Evolutionary conservation across 2,888 invertebrate species (phyloP).

Genomic region (Drepana falcataria): DNA sequence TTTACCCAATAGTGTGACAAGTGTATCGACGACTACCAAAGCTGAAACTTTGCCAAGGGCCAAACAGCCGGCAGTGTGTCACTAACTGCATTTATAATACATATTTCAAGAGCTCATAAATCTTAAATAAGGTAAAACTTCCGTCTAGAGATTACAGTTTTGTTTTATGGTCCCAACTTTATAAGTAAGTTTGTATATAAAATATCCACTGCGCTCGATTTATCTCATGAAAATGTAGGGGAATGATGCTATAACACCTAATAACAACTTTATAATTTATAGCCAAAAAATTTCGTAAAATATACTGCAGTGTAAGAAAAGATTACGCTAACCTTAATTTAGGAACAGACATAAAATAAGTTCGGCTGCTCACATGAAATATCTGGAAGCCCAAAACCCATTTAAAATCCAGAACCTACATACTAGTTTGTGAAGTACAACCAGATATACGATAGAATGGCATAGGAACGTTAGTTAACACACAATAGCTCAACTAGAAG

Average conservation of each 20-base stretch:
- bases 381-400: neutral
- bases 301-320: neutral
- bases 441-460: too few species aligned
- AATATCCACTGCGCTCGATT: neutral
- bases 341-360: neutral
- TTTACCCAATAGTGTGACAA: neutral
- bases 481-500: slow-evolving; percentile 9
- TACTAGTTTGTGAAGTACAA: too few species aligned
- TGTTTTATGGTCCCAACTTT: slow-evolving; percentile 9
- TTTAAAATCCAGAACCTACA: too few species aligned
- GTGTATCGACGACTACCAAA: slow-evolving; percentile 19
- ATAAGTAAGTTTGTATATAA: slow-evolving; percentile 1
- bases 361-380: neutral
- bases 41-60: slow-evolving; percentile 39
- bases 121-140: slow-evolving; percentile 39
- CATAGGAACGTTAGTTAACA: neutral
- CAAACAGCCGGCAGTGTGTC: slow-evolving; percentile 29
- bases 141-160: slow-evolving; percentile 24
- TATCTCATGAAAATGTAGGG: neutral
- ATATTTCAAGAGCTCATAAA: slow-evolving; percentile 43
- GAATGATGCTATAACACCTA: neutral
- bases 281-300: neutral
- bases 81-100: slow-evolving; percentile 39
- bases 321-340: neutral
- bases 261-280: neutral